A percentile compares a stretch with the other conserved stretches of the same genome.
Conservation (phyloP, 2,113 vertebrate genomes). For the Oryzias melastigma region DNA sequence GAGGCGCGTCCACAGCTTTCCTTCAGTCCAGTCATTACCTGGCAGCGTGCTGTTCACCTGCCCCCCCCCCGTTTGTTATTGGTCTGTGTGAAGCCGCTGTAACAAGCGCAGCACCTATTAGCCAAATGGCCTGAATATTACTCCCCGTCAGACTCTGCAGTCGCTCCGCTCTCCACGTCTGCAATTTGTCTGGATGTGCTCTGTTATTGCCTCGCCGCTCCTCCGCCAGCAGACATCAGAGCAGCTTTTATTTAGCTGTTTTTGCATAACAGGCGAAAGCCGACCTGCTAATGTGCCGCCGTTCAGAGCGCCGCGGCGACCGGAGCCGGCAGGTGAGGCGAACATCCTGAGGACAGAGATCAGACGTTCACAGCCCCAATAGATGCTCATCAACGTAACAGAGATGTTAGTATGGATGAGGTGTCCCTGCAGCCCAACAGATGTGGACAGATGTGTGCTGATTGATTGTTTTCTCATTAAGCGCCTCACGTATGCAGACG, state of each 20-base stretch:
- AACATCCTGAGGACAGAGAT: constrained; percentile 8
- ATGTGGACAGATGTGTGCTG: too few relatives aligned
- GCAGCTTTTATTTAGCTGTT: neutral
- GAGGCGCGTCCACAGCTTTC: too few relatives aligned
- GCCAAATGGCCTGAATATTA: constrained; percentile 51
- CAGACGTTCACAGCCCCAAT: neutral
- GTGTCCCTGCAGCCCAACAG: too few relatives aligned
- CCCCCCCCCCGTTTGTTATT: constrained; percentile 30
- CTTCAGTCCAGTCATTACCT: too few relatives aligned
- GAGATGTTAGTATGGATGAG: too few relatives aligned
- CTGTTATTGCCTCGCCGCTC: constrained; percentile 44
- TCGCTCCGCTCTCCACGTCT: constrained; percentile 48
- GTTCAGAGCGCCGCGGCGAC: neutral
- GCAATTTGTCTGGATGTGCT: constrained; percentile 47
- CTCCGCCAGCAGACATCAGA: constrained; percentile 25
- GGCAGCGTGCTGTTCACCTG: neutral
- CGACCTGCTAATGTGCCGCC: constrained; percentile 22
- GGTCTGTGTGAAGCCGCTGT: constrained; percentile 23
- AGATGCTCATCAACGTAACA: too few relatives aligned
- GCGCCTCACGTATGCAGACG: too few relatives aligned
- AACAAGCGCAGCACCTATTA: constrained; percentile 36
- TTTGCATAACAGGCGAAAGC: constrained; percentile 45
- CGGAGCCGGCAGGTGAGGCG: constrained; percentile 21
- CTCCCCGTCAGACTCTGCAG: constrained; percentile 43
- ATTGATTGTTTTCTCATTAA: too few relatives aligned